Base-by-base conservation (phyloP, 2,888 invertebrate species). In the Aspidiotus rigidus region DNA sequence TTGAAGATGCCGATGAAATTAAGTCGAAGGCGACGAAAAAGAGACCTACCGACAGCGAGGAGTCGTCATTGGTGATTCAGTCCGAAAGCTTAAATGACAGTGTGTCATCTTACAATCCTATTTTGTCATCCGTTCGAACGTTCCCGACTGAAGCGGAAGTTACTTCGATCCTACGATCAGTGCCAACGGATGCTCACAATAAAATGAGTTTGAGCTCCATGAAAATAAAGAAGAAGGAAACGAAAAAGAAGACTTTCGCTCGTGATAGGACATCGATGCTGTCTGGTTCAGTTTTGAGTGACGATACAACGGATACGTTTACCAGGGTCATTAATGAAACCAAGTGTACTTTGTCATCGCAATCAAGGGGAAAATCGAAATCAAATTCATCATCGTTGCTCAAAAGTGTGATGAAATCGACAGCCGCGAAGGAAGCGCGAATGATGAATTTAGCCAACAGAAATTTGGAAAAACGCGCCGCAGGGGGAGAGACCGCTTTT, bases 191-290 rank as follows among this genome's bases (percentile, higher is more conserved):
- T 62, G 71, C 72, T n/a, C 72, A 72, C 10, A 73, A 74, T 41
- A 74, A 73, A 69, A 72, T 74, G 71, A 73, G 74, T 53, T 69
- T 74, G 40, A 74, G 73, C 55, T 69, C 64, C 55, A 70, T 67
- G 64, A 79, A 80, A 76, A 78, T 78, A 66, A 80, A 80, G 74
- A 79, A 80, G 76, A 83, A 83, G 76, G 83, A 83, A 78, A 80
- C 83, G 75, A 84, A 83, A 76, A 83, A 84, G 75, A 76, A 80
- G 60, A 57, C 69, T 17, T 73, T 73, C 53, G 71, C 73, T 72
- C 77, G 80, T 13, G 80, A 80, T 74, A 80, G 80, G 73, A 79
- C 78, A 74, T 69, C 72, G 77, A 78, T 75, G 77, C 81, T 79
- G 78, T 83, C 78, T 78, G 67, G 66, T 41, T 61, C 71, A 16